Evolutionary conservation across 2,113 vertebrate species (phyloP).

Genomic region (Cebus imitator): DNA sequence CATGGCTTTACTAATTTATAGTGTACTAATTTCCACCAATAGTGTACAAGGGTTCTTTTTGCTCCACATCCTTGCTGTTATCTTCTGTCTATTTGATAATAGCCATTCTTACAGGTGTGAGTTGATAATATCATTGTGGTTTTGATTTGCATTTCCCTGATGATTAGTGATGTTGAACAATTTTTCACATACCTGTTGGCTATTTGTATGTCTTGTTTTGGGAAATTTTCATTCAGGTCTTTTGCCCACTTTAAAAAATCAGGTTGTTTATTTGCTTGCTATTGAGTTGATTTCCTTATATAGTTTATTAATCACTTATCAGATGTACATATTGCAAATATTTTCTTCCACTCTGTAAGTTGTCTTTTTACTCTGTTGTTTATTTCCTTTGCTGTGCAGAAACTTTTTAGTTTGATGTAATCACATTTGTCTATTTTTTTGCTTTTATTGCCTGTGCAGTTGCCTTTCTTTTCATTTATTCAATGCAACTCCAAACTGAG

Average conservation of each 20-base stretch:
- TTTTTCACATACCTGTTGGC: not conserved
- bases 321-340: not conserved
- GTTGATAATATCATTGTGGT: no score
- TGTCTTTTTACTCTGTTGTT: not conserved
- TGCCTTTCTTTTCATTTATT: constrained; percentile 4
- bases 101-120: not conserved
- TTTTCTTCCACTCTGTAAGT: not conserved
- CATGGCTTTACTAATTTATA: not conserved
- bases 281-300: not conserved
- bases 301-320: not conserved
- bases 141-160: not conserved
- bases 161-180: not conserved
- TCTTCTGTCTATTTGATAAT: not conserved
- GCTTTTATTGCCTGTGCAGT: not conserved
- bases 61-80: not conserved
- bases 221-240: not conserved
- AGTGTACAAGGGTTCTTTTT: not conserved
- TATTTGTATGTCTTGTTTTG: not conserved
- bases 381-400: not conserved
- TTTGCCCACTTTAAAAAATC: not conserved
- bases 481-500: not conserved
- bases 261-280: not conserved
- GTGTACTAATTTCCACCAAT: not conserved
- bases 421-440: not conserved
- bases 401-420: not conserved